Evolutionary conservation across 2,797 vertebrate genomes (phyloP), one percentile per base, ranked within the genome.

Genomic region (Muscicapa striata): DNA sequence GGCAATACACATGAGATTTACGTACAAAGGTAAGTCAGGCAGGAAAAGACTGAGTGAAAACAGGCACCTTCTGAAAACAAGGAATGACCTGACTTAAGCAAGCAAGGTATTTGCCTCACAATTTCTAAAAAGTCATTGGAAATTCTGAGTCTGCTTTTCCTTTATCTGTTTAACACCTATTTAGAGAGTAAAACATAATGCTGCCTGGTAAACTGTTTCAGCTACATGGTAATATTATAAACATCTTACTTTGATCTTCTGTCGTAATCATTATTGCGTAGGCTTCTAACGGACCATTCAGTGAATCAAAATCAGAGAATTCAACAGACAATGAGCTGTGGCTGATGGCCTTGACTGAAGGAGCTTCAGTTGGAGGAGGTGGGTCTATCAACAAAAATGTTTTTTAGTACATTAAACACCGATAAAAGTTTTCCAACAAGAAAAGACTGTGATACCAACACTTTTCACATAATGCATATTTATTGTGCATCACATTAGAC

Each of bases 201-300:
- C 9, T 67, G 13, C 27, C 48, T 48, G n/a, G 72, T 46, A 64
- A 79, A 57, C 3, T 26, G 36, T 70, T 93, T 64, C 11, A 83
- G 27, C 24, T 52, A 51, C 27, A 46, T 20, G 6, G 34, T 4
- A 55, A 13, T 18, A 58, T 17, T 16, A 9, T n/a, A 57, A 72
- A 52, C 48, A 57, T 55, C 96, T 97, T 97, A 98, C 97, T 96
- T 67, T 76, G 55, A 27, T 91, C 84, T 59, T 79, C 85, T 8
- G 97, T 96, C 93, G 97, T 95, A 77, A 98, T 96, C 84, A 98
- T 79, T 49, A 98, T 17, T 4, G 98, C 98, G 1, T 98, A 98
- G 62, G 97, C 97, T 92, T 82, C 83, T 83, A 98, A 90, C 3
- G 97, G 98, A 88, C 98, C 98, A 10, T 98, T 85, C 69, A 61